Conservation (phyloP, 92 coral and sea anemone genomes). For the Parazoanthus swiftii region DNA sequence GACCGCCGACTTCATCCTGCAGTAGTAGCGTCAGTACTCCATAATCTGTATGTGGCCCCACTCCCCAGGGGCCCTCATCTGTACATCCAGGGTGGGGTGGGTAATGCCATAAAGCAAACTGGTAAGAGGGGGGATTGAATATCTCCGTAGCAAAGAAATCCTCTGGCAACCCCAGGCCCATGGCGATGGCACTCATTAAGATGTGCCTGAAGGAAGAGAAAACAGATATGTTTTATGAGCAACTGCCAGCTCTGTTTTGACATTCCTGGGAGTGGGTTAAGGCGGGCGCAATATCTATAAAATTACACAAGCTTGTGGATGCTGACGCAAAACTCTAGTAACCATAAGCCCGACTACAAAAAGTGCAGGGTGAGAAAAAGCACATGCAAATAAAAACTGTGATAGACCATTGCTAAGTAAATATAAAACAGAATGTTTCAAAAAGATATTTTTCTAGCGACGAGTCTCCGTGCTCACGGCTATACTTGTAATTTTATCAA, state of each 20-base stretch:
- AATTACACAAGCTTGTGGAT: no score
- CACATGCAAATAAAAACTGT: no score
- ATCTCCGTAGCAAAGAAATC: slow-evolving; percentile 40
- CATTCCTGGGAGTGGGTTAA: no score
- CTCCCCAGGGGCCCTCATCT: slow-evolving; percentile 67
- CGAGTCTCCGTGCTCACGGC: no score
- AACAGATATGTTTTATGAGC: neutral
- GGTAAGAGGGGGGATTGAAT: slow-evolving; percentile 62
- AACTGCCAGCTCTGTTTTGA: neutral
- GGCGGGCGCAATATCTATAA: no score
- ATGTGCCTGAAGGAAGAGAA: slow-evolving; percentile 3
- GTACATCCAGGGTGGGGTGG: slow-evolving; percentile 64
- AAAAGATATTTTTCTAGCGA: no score
- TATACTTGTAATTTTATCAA: no score
- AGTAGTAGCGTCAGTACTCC: slow-evolving; percentile 74
- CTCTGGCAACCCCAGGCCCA: slow-evolving; percentile 39
- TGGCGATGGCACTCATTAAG: slow-evolving; percentile 51
- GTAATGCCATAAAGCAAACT: slow-evolving; percentile 81
- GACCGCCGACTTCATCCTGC: slow-evolving; percentile 87
- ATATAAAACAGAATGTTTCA: no score
- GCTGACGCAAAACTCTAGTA: no score
- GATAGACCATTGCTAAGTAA: no score
- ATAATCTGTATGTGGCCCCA: slow-evolving; percentile 86
- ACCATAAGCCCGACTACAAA: no score
- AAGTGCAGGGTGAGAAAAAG: no score